Base-by-base conservation (phyloP, 2,797 vertebrate species). In the Phoeniculus purpureus region DNA sequence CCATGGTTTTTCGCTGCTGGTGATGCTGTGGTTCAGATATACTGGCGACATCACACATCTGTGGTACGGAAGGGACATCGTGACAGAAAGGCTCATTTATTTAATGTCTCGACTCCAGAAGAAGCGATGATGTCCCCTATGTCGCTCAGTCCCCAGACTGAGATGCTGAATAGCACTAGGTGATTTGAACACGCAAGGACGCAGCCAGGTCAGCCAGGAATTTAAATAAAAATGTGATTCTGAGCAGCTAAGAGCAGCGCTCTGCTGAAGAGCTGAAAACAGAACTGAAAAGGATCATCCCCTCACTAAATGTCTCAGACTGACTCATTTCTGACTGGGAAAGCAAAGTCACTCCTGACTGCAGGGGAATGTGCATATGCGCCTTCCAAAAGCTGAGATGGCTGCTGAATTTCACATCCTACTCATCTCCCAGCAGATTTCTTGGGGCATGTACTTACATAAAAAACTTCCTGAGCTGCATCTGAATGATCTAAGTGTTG, bases 351-450 rank as follows among this genome's bases (percentile, higher is more conserved):
- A 93, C 78, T 50, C 40, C 74, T 60, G 68, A 73, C 27, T 86
- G 65, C 89, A 92, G 45, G 15, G 55, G 76, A 90, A 90, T 87
- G 72, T 78, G 79, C 68, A 37, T 87, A 87, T 90, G 88, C 0
- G 32, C 59, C 59, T 89, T 94, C 93, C 87, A 82, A 95, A 95
- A 92, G 91, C 17, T 68, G 75, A 65, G 50, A 56, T 12, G 81
- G 83, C 76, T 94, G 88, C 84, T 87, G 91, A 89, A 90, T 82
- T 96, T 92, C 90, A 94, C 93, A 92, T 91, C 94, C 89, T 80
- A 92, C 93, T 91, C 78, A 90, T 59, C 85, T 91, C 83, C 90
- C 55, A 29, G 75, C 78, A 95, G 86, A 54, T 54, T 93, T 81
- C 93, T 76, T 15, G 0, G 79, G 66, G 81, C 81, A 62, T 62